These are phyloP conservation scores for Tragopan temminckii DNA, from an alignment of 2,797 vertebrate genomes.

Conservation along the genomic window DNA sequence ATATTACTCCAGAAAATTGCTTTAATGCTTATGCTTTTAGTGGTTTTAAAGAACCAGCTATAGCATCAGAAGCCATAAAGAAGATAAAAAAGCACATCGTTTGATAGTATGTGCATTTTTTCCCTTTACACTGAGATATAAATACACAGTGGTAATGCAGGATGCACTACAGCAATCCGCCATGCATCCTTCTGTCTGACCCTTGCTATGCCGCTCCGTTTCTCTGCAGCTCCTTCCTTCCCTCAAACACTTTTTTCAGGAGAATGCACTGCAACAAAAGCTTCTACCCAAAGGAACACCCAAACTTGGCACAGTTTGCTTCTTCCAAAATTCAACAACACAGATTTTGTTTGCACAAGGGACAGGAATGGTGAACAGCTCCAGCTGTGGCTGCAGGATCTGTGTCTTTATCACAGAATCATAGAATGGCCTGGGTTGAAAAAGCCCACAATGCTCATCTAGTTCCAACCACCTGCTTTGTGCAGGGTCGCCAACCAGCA, in stretches of 20 bases:
- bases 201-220: neutral
- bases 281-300: neutral
- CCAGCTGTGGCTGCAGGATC: neutral
- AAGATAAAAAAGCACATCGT: slow-evolving; percentile 72
- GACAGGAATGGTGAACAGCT: fast-evolving
- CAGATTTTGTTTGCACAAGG: neutral
- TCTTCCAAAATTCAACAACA: neutral
- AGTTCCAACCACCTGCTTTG: too few species aligned
- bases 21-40: slow-evolving; percentile 84
- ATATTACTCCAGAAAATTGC: slow-evolving; percentile 82
- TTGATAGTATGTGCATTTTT: slow-evolving; percentile 55
- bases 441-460: too few species aligned
- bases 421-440: too few species aligned
- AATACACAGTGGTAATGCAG: neutral
- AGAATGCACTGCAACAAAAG: neutral
- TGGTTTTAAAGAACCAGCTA: slow-evolving; percentile 73
- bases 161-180: neutral
- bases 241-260: neutral
- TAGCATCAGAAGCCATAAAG: slow-evolving; percentile 77
- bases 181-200: neutral
- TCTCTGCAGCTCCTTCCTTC: neutral
- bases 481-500: too few species aligned
- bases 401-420: too few species aligned
- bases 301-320: fast-evolving
- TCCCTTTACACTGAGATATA: slow-evolving; percentile 47